Percentiles rank a stretch among this genome's conserved stretches.
phyloP scores from a whole-genome alignment of 2,888 invertebrate species.

The Romanomermis culicivorax region DNA sequence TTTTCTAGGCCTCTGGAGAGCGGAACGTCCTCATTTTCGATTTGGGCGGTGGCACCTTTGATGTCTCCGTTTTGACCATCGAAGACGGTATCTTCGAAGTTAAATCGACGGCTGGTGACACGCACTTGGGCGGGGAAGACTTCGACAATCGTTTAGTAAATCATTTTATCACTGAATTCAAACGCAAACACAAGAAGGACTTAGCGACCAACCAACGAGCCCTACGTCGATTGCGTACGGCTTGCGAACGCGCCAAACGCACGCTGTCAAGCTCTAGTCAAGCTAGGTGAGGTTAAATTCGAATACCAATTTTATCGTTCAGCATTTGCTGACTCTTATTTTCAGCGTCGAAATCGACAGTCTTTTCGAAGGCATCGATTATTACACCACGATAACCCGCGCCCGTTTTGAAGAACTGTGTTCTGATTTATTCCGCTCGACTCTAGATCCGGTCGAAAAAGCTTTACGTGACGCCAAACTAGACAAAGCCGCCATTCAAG shows the following conservation, averaged over 20 bases:
- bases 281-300: neutral
- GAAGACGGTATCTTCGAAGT: conserved; percentile 85
- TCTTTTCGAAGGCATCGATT: conserved; percentile 80
- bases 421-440: conserved; percentile 77
- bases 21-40: conserved; percentile 43
- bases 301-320: too few species aligned
- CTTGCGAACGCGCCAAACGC: conserved; percentile 49
- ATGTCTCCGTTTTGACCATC: conserved; percentile 79
- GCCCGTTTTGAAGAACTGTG: conserved; percentile 91
- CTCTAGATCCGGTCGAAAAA: conserved; percentile 88
- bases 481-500: conserved; percentile 59
- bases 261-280: neutral
- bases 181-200: conserved; percentile 58
- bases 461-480: conserved; percentile 82
- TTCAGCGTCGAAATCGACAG: conserved; percentile 74
- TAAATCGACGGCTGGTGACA: conserved; percentile 63
- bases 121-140: conserved; percentile 36
- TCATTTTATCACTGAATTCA: conserved; percentile 33
- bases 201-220: conserved; percentile 66
- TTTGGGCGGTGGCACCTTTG: conserved; percentile 69
- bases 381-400: conserved; percentile 80
- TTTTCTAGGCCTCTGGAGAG: conserved; percentile 25
- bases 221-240: conserved; percentile 66
- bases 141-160: conserved; percentile 40
- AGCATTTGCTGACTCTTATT: too few species aligned